These are phyloP conservation scores for Hemicrepidius hirtus DNA, from an alignment of 2,888 invertebrate species.

Conservation along the genomic window DNA sequence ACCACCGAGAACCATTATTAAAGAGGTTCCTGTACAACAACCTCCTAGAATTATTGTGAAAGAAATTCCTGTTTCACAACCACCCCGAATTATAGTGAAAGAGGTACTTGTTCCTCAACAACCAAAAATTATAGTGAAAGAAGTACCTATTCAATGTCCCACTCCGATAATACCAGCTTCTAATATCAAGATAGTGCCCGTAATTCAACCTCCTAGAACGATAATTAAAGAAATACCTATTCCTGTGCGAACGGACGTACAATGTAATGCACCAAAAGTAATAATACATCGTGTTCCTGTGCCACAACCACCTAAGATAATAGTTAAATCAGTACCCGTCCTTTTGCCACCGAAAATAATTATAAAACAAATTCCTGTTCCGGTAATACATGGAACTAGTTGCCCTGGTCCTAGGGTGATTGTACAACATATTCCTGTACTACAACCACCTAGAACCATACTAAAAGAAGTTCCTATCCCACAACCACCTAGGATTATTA, in stretches of 20 bases:
- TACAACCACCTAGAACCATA: conserved; percentile 31
- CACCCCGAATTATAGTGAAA: conserved; percentile 6
- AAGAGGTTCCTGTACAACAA: conserved; percentile 31
- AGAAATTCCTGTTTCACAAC: conserved; percentile 31
- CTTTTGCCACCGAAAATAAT: conserved; percentile 21
- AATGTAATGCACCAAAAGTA: conserved; percentile 7
- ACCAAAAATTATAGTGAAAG: conserved; percentile 34
- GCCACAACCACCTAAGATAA: conserved; percentile 30
- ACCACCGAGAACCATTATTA: conserved; percentile 34
- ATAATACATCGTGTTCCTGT: conserved; percentile 33
- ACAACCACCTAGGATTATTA: conserved; percentile 33
- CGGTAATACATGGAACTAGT: conserved; percentile 2
- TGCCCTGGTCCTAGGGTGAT: conserved; percentile 31
- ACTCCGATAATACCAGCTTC: conserved; percentile 31
- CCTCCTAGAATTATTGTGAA: conserved; percentile 22
- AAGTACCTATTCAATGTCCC: conserved; percentile 22
- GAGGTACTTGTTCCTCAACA: conserved; percentile 14
- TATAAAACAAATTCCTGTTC: conserved; percentile 32
- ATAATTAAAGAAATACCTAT: conserved; percentile 23
- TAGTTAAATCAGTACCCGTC: conserved; percentile 32
- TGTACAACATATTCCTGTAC: conserved; percentile 30
- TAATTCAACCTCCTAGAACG: conserved; percentile 32
- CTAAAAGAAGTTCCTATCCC: conserved; percentile 39
- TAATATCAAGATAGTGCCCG: conserved; percentile 27
- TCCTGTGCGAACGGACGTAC: conserved; percentile 1